phyloP scores from a whole-genome alignment of 2,888 invertebrate species.

The Tineola bisselliella region DNA sequence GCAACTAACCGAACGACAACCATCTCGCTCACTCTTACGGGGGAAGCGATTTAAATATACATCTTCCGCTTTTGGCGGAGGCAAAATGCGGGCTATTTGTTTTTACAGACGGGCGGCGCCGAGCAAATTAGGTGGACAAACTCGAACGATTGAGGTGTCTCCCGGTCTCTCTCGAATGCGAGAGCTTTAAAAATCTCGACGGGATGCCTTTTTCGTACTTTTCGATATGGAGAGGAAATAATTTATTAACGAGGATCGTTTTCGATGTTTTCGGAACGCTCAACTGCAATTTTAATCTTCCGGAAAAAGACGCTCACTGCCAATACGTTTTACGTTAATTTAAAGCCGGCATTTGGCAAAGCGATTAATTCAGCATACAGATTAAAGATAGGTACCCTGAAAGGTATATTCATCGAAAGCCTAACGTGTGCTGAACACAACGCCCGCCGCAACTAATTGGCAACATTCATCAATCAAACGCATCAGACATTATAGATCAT shows the following conservation, averaged over 20 bases:
- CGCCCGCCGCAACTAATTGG: background rate
- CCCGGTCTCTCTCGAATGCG: conserved; percentile 4
- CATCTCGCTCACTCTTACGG: background rate
- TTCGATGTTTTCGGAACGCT: background rate
- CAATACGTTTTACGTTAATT: background rate
- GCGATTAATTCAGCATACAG: too few relatives aligned
- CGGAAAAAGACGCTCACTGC: background rate
- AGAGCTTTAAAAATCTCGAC: conserved; percentile 4
- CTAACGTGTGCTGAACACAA: background rate
- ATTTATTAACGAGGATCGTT: background rate
- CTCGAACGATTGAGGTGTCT: conserved; percentile 64
- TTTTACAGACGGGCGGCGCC: conserved; percentile 62
- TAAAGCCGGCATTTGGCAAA: background rate
- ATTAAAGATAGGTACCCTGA: background rate
- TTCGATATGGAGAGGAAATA: conserved; percentile 4
- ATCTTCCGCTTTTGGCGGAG: conserved; percentile 48
- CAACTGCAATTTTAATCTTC: background rate
- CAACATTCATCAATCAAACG: background rate
- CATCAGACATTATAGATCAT: background rate
- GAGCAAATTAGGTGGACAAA: conserved; percentile 69
- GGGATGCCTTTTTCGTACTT: conserved; percentile 8
- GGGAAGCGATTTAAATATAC: conserved; percentile 15
- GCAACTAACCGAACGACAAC: background rate
- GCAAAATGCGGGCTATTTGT: conserved; percentile 61
- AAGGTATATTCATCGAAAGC: background rate